Conservation (phyloP, 2,797 vertebrate genomes). For the Erethizon dorsatum region DNA sequence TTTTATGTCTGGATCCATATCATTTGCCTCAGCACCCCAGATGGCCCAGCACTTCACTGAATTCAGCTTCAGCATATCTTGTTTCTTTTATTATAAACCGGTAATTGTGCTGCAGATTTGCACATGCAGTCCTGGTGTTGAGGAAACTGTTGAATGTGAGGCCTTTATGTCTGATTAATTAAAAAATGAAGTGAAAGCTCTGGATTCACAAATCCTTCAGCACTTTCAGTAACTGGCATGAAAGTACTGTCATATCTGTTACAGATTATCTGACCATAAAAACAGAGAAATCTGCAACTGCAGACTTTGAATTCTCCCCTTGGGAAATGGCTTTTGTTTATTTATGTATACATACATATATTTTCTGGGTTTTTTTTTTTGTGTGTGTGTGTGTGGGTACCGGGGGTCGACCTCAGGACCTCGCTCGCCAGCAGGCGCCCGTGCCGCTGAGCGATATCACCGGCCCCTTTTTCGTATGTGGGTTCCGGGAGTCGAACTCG, state of each 20-base stretch:
- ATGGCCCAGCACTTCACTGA: slow-evolving; percentile 65
- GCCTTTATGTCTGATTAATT: slow-evolving; percentile 62
- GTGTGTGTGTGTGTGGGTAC: no score
- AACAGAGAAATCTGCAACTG: slow-evolving; percentile 17
- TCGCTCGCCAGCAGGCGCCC: no score
- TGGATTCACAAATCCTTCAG: slow-evolving; percentile 49
- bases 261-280: not conserved
- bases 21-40: slow-evolving; percentile 66
- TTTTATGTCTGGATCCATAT: slow-evolving; percentile 73
- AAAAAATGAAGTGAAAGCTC: slow-evolving; percentile 27
- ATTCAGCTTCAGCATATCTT: slow-evolving; percentile 57
- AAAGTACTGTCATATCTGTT: not conserved
- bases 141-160: slow-evolving; percentile 53
- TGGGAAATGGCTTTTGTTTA: not conserved
- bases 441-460: no score
- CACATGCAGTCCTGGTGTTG: not conserved
- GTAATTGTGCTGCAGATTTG: slow-evolving; percentile 40
- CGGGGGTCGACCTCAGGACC: no score
- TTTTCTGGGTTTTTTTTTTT: not conserved
- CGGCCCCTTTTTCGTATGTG: no score
- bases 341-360: not conserved
- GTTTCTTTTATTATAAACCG: slow-evolving; percentile 67
- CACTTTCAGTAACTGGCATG: slow-evolving; percentile 42
- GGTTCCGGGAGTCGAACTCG: no score
- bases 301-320: slow-evolving; percentile 53